Percentiles rank a stretch among this genome's conserved stretches.
These are phyloP conservation scores for Ceratitis capitata DNA, from an alignment of 1,140 invertebrate species.

Conservation along the genomic window DNA sequence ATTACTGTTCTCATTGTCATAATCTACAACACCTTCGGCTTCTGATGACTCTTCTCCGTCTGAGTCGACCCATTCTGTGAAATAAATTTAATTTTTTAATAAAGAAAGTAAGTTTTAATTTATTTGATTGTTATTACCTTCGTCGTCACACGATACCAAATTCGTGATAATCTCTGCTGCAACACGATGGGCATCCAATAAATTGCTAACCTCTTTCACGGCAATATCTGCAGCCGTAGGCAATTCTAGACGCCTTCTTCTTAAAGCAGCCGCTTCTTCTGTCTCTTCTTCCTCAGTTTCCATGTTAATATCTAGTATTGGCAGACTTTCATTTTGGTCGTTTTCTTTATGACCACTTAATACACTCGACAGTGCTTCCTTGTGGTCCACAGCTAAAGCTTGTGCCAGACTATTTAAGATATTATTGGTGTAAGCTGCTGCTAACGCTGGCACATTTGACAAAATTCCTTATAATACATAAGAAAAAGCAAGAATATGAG, in stretches of 20 bases:
- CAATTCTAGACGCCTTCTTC: slow-evolving; percentile 52
- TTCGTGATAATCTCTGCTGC: slow-evolving; percentile 77
- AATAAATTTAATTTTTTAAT: too few species aligned
- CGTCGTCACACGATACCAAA: slow-evolving; percentile 74
- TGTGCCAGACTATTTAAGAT: slow-evolving; percentile 44
- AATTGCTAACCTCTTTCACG: slow-evolving; percentile 66
- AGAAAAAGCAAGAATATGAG: slow-evolving; percentile 53
- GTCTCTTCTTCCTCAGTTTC: slow-evolving; percentile 47
- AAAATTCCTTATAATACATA: slow-evolving; percentile 65
- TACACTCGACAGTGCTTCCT: background rate
- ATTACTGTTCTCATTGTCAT: slow-evolving; percentile 44
- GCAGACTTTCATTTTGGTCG: slow-evolving; percentile 15
- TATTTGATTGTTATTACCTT: slow-evolving; percentile 41
- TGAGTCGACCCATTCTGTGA: slow-evolving; percentile 44
- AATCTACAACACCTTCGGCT: slow-evolving; percentile 55
- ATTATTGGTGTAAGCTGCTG: slow-evolving; percentile 46
- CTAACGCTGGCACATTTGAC: slow-evolving; percentile 67
- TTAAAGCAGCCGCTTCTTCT: slow-evolving; percentile 42
- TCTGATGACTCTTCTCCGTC: slow-evolving; percentile 54
- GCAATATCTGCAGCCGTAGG: slow-evolving; percentile 59
- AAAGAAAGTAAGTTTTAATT: too few species aligned
- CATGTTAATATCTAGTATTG: slow-evolving; percentile 43
- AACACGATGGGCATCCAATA: slow-evolving; percentile 73
- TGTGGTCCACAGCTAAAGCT: slow-evolving; percentile 33
- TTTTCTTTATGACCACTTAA: slow-evolving; percentile 14